Evolutionary conservation across 2,888 invertebrate species (phyloP).

Genomic region (Caenorhabditis becei): DNA sequence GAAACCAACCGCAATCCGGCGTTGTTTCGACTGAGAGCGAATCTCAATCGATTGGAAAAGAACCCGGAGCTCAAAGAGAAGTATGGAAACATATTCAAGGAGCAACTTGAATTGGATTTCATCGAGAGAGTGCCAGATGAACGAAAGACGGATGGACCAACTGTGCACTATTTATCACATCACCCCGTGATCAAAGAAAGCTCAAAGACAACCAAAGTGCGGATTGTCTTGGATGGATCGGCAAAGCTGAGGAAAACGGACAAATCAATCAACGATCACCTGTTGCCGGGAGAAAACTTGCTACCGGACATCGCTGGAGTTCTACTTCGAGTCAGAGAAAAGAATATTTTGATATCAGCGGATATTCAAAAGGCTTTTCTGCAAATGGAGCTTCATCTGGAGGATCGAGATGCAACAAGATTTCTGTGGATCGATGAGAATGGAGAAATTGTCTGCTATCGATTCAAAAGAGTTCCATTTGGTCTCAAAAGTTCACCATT

Average conservation of each 20-base stretch:
- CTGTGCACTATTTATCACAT: slow-evolving; percentile 64
- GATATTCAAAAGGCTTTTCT: slow-evolving; percentile 74
- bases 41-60: neutral
- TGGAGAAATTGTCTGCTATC: neutral
- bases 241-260: slow-evolving; percentile 19
- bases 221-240: slow-evolving; percentile 71
- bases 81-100: slow-evolving; percentile 28
- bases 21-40: slow-evolving; percentile 17
- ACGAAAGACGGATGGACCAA: neutral
- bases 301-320: slow-evolving; percentile 58
- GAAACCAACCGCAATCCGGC: slow-evolving; percentile 30
- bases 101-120: slow-evolving; percentile 51
- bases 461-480: slow-evolving; percentile 68
- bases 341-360: slow-evolving; percentile 32
- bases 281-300: slow-evolving; percentile 60
- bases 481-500: slow-evolving; percentile 63
- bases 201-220: slow-evolving; percentile 59
- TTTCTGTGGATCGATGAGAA: slow-evolving; percentile 62
- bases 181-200: slow-evolving; percentile 60
- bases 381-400: slow-evolving; percentile 44
- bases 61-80: neutral
- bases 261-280: slow-evolving; percentile 60
- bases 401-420: slow-evolving; percentile 62
- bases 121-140: slow-evolving; percentile 59
- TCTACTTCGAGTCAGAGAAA: slow-evolving; percentile 58